phyloP scores from a whole-genome alignment of 2,113 vertebrate species.

The Macroglossus sobrinus region DNA sequence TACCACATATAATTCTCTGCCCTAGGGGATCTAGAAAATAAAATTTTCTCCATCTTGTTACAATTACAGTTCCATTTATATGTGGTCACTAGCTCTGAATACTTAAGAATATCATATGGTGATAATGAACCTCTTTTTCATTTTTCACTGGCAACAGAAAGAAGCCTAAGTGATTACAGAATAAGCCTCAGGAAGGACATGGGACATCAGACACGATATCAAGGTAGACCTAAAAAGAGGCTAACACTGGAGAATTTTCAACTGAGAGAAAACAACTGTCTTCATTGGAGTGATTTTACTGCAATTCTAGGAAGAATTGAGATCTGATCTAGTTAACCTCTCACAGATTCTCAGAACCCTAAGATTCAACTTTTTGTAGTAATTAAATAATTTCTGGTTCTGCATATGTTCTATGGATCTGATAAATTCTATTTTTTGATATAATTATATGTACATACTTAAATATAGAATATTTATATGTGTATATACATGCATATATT shows the following conservation, averaged over 20 bases:
- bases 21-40: not conserved
- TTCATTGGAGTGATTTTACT: not conserved
- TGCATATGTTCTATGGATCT: not conserved
- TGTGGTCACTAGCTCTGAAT: not conserved
- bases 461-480: not conserved
- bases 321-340: not conserved
- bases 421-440: conserved; percentile 31
- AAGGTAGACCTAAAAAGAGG: not conserved
- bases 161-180: not conserved
- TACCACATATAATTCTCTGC: not conserved
- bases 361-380: not conserved
- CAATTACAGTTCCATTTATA: not conserved
- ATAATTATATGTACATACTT: not conserved
- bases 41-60: not conserved
- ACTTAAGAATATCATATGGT: not conserved
- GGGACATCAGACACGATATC: not conserved
- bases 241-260: not conserved
- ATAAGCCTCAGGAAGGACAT: not conserved
- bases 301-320: not conserved
- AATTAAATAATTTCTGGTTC: conserved; percentile 44
- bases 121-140: not conserved
- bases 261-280: not conserved
- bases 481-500: not conserved
- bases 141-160: not conserved
- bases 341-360: not conserved